phyloP scores from a whole-genome alignment of 2,113 vertebrate species.

The Capricornis sumatraensis region DNA sequence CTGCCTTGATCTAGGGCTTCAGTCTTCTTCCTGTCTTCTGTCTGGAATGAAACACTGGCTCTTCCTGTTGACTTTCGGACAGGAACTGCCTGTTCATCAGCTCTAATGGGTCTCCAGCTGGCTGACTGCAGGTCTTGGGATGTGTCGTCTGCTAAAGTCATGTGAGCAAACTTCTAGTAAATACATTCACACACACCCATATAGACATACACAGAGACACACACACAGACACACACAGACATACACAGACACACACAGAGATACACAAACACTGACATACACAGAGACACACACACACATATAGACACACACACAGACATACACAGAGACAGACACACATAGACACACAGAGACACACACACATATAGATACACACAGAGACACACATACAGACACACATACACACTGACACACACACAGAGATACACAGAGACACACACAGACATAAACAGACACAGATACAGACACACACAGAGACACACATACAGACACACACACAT shows the following conservation, averaged over 20 bases:
- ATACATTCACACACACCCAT: neutral
- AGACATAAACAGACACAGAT: neutral
- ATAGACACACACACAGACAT: no score
- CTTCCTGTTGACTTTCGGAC: no score
- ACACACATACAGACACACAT: neutral
- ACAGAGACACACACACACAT: neutral
- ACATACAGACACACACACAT: neutral
- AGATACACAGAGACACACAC: neutral
- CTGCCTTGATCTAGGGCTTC: no score
- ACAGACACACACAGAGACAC: neutral
- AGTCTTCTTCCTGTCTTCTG: neutral
- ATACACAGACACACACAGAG: neutral
- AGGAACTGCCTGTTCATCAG: fast-evolving
- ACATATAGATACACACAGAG: neutral
- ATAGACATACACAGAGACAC: neutral
- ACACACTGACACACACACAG: neutral
- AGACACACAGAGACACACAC: no score
- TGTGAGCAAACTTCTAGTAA: fast-evolving
- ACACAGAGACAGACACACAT: no score
- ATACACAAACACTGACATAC: neutral
- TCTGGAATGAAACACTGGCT: neutral
- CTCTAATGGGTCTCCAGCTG: neutral
- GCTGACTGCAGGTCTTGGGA: neutral
- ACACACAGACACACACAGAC: neutral
- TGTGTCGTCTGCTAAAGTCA: fast-evolving